Percentiles rank a stretch among this genome's conserved stretches.
phyloP scores from a whole-genome alignment of 2,113 vertebrate species.

The Eira barbara region DNA sequence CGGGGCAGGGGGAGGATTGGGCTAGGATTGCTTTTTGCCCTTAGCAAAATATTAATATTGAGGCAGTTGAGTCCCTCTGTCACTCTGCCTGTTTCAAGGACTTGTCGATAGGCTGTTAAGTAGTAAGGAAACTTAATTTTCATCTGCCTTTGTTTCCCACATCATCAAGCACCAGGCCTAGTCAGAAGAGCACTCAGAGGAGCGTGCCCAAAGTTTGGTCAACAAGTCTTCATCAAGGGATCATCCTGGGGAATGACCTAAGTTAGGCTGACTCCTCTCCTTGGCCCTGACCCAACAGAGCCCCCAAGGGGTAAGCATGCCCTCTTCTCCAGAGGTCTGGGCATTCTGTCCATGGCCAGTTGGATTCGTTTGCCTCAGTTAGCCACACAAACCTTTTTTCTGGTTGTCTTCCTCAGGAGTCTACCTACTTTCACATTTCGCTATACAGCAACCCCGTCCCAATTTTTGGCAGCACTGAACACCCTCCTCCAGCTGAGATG shows the following conservation, averaged over 20 bases:
- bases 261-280: not conserved
- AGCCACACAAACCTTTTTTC: not conserved
- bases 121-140: no score
- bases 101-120: no score
- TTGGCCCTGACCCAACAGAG: not conserved
- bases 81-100: no score
- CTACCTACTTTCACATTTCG: not conserved
- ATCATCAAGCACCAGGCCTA: not conserved
- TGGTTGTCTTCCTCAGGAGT: not conserved
- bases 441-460: not conserved
- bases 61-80: no score
- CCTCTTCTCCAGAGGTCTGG: not conserved
- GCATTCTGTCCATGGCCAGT: not conserved
- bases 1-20: accelerated
- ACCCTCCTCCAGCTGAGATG: not conserved
- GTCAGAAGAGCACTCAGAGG: not conserved
- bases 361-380: not conserved
- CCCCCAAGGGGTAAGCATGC: not conserved
- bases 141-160: no score
- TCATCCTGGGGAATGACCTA: not conserved
- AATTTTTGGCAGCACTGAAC: not conserved
- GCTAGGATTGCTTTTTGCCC: no score
- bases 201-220: not conserved
- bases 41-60: no score
- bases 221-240: not conserved